Conservation (phyloP, 2,797 vertebrate genomes). For the Naso thynnoides region DNA sequence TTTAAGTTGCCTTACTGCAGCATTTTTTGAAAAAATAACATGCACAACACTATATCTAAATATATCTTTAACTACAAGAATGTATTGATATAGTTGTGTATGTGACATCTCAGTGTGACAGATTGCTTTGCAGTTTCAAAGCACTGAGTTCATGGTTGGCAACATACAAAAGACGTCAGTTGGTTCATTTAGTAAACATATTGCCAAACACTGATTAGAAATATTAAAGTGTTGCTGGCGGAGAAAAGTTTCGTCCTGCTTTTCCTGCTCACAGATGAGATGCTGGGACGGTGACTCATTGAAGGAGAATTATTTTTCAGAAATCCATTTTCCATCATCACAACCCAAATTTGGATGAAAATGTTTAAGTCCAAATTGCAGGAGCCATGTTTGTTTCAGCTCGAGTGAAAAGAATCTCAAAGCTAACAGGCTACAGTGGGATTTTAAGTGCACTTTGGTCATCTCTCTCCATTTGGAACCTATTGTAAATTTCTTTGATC, state of each 20-base stretch:
- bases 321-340: not conserved
- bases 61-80: too few species aligned
- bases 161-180: conserved; percentile 24
- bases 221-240: conserved; percentile 36
- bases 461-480: conserved; percentile 59
- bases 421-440: conserved; percentile 8
- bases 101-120: not conserved
- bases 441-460: conserved; percentile 37
- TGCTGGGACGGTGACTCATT: conserved; percentile 35
- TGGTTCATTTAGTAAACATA: conserved; percentile 30
- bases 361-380: conserved; percentile 26
- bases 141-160: conserved; percentile 20
- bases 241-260: conserved; percentile 5
- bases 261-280: conserved; percentile 41
- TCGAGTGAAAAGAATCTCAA: conserved; percentile 37
- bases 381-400: conserved; percentile 40
- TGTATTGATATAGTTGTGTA: too few species aligned
- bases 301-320: conserved; percentile 35
- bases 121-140: not conserved
- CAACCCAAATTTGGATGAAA: conserved; percentile 9
- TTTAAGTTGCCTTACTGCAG: too few species aligned
- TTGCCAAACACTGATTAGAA: conserved; percentile 42
- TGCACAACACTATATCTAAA: too few species aligned
- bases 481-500: conserved; percentile 55
- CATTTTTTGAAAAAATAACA: too few species aligned